phyloP scores from a whole-genome alignment of 2,888 invertebrate species.

The Lycophotia porphyrea region DNA sequence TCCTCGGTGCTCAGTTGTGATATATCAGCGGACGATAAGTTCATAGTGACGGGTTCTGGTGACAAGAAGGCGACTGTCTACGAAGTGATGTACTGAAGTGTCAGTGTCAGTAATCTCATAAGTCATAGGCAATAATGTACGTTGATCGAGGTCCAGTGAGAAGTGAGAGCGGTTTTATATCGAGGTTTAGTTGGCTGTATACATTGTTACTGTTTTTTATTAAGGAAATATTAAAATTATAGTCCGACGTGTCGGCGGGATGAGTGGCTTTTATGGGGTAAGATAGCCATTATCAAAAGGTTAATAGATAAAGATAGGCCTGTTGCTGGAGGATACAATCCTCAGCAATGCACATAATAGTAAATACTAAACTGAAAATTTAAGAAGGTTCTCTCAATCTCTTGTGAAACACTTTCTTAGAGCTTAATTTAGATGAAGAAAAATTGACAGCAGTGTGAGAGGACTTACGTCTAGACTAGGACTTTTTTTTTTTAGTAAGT shows the following conservation, averaged over 20 bases:
- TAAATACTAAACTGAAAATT: slow-evolving; percentile 34
- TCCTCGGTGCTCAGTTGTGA: slow-evolving; percentile 99
- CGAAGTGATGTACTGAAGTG: slow-evolving; percentile 95
- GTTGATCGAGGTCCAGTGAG: slow-evolving; percentile 73
- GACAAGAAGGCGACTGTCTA: slow-evolving; percentile 99
- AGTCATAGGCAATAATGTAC: slow-evolving; percentile 69
- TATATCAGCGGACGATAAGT: slow-evolving; percentile 99
- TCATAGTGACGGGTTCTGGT: slow-evolving; percentile 99
- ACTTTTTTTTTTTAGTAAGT: slow-evolving; percentile 20
- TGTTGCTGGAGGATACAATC: slow-evolving; percentile 42
- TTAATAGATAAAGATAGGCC: slow-evolving; percentile 26
- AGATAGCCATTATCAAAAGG: neutral
- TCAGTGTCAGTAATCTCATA: slow-evolving; percentile 72
- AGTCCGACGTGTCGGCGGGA: slow-evolving; percentile 7
- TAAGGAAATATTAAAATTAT: slow-evolving; percentile 41
- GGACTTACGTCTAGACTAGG: slow-evolving; percentile 34
- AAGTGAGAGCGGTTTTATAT: slow-evolving; percentile 70
- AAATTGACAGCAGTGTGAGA: slow-evolving; percentile 50
- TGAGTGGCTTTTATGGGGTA: slow-evolving; percentile 19
- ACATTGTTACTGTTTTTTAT: slow-evolving; percentile 48
- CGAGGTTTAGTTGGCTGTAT: slow-evolving; percentile 67
- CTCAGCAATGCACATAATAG: slow-evolving; percentile 23
- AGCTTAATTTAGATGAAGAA: slow-evolving; percentile 53
- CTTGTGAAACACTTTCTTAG: slow-evolving; percentile 49
- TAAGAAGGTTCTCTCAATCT: slow-evolving; percentile 41